phyloP scores from a whole-genome alignment of 2,113 vertebrate species.

The Craseonycteris thonglongyai region DNA sequence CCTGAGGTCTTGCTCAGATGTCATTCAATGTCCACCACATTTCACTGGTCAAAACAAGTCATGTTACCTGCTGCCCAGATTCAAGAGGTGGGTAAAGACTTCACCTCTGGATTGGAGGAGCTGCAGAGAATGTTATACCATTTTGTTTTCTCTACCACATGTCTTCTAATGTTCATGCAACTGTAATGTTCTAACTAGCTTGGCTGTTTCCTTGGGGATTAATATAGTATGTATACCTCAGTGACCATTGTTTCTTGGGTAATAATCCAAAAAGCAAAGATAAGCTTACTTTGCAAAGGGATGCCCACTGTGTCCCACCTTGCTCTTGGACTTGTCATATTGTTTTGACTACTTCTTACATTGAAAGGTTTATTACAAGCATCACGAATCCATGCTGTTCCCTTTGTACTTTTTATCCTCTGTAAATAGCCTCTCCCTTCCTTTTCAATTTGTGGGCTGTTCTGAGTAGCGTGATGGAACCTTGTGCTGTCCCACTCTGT shows the following conservation, averaged over 20 bases:
- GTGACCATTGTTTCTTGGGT: background rate
- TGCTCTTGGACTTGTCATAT: background rate
- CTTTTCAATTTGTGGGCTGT: background rate
- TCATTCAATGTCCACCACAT: background rate
- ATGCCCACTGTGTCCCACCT: background rate
- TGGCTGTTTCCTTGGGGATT: background rate
- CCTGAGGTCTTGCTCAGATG: background rate
- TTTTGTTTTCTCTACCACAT: slow-evolving; percentile 2
- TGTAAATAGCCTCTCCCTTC: background rate
- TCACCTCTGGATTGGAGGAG: background rate
- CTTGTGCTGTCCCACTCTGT: too few relatives aligned
- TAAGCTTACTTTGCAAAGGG: background rate
- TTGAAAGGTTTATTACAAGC: background rate
- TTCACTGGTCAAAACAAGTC: slow-evolving; percentile 7
- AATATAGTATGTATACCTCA: background rate
- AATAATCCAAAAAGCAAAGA: slow-evolving; percentile 22
- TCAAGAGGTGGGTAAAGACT: background rate
- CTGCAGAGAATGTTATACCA: background rate
- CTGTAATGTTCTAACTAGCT: slow-evolving; percentile 2
- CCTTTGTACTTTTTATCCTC: slow-evolving; percentile 6
- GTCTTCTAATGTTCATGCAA: background rate
- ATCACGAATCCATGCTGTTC: background rate
- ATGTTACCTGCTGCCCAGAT: background rate
- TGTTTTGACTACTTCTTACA: slow-evolving; percentile 25
- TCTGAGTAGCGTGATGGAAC: background rate